A percentile compares a stretch with the other conserved stretches of the same genome.
phyloP scores from a whole-genome alignment of 2,113 vertebrate species.

The Datnioides undecimradiatus region DNA sequence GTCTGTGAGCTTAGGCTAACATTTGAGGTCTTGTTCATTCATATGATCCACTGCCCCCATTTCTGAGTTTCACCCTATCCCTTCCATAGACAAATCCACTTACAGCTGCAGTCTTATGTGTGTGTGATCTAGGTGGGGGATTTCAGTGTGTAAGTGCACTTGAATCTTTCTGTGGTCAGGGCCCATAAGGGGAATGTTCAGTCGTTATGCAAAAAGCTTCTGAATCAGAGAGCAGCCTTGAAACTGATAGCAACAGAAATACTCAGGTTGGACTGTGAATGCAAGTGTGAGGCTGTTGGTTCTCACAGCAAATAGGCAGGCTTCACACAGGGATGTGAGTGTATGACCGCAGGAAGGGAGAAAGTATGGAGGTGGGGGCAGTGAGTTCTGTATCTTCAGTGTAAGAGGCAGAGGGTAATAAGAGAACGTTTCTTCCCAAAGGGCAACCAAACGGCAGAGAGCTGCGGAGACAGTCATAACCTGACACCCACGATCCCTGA shows the following conservation, averaged over 20 bases:
- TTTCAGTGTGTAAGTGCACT: slow-evolving; percentile 41
- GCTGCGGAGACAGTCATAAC: slow-evolving; percentile 19
- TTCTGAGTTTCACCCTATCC: slow-evolving; percentile 10
- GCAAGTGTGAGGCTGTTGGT: neutral
- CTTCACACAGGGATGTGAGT: slow-evolving; percentile 53
- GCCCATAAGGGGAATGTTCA: slow-evolving; percentile 43
- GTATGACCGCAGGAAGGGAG: slow-evolving; percentile 1
- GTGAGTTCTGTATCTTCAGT: neutral
- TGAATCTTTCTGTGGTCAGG: slow-evolving; percentile 20
- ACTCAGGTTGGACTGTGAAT: neutral
- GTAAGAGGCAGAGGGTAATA: neutral
- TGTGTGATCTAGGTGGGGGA: neutral
- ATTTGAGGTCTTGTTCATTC: slow-evolving; percentile 3
- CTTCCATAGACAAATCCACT: slow-evolving; percentile 46
- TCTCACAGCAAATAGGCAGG: slow-evolving; percentile 51
- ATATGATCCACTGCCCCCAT: slow-evolving; percentile 42
- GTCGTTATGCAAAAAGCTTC: slow-evolving; percentile 22
- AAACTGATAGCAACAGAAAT: slow-evolving; percentile 7
- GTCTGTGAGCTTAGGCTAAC: neutral
- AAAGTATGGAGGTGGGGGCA: neutral
- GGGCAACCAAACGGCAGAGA: neutral
- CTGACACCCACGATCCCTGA: slow-evolving; percentile 17
- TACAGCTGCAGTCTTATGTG: slow-evolving; percentile 1
- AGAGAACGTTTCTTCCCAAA: neutral
- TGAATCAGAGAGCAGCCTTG: slow-evolving; percentile 15